These are phyloP conservation scores for Ailuropoda melanoleuca DNA, from an alignment of 2,113 vertebrate genomes.

Conservation along the genomic window DNA sequence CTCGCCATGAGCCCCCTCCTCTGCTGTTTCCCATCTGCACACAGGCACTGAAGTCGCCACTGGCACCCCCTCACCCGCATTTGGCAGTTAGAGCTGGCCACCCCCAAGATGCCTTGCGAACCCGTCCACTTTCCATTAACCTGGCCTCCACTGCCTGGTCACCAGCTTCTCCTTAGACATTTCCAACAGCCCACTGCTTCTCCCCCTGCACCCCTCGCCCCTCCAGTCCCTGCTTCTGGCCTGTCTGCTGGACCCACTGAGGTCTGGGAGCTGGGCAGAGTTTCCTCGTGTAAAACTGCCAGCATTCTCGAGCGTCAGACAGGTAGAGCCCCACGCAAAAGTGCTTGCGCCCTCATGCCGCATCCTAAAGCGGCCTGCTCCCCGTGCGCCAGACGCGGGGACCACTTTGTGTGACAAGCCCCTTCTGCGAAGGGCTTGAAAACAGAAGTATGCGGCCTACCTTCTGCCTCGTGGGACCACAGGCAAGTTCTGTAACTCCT, in stretches of 20 bases:
- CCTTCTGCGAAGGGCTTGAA: background rate
- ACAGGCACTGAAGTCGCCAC: background rate
- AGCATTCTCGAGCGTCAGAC: background rate
- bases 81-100: background rate
- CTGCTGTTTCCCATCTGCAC: too few relatives aligned
- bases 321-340: background rate
- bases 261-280: background rate
- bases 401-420: background rate
- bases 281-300: background rate
- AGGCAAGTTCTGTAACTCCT: background rate
- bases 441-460: background rate
- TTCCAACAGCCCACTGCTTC: too few relatives aligned
- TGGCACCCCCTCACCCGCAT: background rate
- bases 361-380: background rate
- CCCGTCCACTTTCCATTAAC: background rate
- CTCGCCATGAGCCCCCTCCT: background rate
- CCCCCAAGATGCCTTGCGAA: background rate
- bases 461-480: too few relatives aligned
- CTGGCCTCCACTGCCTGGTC: background rate
- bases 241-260: background rate
- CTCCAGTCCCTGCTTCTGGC: background rate
- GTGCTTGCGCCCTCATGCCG: fast-evolving
- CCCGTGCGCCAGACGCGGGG: background rate
- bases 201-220: too few relatives aligned
- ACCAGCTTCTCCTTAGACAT: background rate